Conservation (phyloP, 2,888 invertebrate genomes). For the Ormyrus rosae region DNA sequence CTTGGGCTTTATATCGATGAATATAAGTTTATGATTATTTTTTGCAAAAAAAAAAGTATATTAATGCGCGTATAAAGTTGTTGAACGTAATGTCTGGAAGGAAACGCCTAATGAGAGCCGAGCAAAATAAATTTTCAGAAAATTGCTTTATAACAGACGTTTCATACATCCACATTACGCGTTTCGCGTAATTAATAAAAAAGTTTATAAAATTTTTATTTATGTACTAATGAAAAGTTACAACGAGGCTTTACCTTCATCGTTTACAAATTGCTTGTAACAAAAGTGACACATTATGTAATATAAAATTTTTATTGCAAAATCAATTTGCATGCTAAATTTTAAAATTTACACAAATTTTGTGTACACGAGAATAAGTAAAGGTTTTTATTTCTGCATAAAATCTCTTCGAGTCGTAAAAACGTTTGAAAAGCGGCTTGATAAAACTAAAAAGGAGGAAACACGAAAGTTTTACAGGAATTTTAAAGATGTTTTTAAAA, state of each 20-base stretch:
- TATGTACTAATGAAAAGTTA: neutral
- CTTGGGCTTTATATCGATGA: constrained; percentile 1
- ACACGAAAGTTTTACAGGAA: neutral
- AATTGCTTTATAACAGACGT: neutral
- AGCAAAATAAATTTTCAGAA: constrained; percentile 6
- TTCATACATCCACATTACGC: neutral
- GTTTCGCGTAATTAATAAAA: neutral
- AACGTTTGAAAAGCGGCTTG: constrained; percentile 5
- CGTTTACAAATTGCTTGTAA: neutral
- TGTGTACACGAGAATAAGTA: neutral
- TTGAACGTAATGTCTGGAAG: neutral
- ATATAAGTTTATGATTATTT: neutral
- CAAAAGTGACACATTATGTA: neutral
- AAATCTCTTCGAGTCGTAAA: constrained; percentile 24
- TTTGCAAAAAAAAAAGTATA: neutral
- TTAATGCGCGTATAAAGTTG: neutral
- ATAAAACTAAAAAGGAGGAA: constrained; percentile 17
- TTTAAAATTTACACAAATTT: neutral
- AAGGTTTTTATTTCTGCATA: constrained; percentile 19
- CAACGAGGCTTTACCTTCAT: neutral
- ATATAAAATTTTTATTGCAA: neutral
- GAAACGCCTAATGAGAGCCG: neutral
- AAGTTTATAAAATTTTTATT: neutral
- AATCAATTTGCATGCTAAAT: neutral
- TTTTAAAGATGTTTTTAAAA: constrained; percentile 6